Evolutionary conservation across 1,140 invertebrate species (phyloP).

Genomic region (Procambarus virginalis): DNA sequence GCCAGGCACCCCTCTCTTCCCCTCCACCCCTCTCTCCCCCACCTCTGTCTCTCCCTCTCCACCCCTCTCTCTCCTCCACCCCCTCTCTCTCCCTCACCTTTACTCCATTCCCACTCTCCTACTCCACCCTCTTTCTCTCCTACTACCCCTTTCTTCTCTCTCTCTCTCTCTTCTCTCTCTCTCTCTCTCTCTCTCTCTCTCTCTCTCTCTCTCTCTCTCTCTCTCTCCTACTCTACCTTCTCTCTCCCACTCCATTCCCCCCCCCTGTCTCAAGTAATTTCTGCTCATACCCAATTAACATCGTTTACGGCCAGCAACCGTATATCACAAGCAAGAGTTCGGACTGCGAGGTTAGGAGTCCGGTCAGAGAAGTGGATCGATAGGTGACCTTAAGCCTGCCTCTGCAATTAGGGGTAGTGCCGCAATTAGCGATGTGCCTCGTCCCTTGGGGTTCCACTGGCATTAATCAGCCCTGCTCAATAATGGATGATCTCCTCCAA

Average conservation of each 20-base stretch:
- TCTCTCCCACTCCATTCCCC: not conserved
- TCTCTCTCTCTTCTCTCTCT: too few relatives aligned
- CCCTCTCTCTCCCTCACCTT: too few relatives aligned
- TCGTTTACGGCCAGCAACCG: not conserved
- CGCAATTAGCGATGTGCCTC: slow-evolving; percentile 34
- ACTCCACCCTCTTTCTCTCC: too few relatives aligned
- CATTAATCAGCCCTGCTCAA: slow-evolving; percentile 29
- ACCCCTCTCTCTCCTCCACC: not conserved
- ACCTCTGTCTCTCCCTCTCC: not conserved
- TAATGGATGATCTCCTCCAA: slow-evolving; percentile 6
- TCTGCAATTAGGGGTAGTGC: slow-evolving; percentile 34
- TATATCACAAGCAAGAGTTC: not conserved
- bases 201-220: not conserved
- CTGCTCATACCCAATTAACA: not conserved
- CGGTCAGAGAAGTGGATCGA: slow-evolving; percentile 3
- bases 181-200: not conserved
- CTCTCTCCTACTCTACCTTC: not conserved
- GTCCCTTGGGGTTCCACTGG: not conserved
- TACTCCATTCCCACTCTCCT: too few relatives aligned
- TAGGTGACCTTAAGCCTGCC: slow-evolving; percentile 9
- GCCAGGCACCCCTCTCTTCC: too few relatives aligned
- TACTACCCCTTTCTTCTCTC: too few relatives aligned
- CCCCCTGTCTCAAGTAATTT: not conserved
- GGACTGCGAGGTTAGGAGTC: not conserved
- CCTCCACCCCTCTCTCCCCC: too few relatives aligned